These are phyloP conservation scores for Embiotoca jacksoni DNA, from an alignment of 2,113 vertebrate species.

Conservation along the genomic window DNA sequence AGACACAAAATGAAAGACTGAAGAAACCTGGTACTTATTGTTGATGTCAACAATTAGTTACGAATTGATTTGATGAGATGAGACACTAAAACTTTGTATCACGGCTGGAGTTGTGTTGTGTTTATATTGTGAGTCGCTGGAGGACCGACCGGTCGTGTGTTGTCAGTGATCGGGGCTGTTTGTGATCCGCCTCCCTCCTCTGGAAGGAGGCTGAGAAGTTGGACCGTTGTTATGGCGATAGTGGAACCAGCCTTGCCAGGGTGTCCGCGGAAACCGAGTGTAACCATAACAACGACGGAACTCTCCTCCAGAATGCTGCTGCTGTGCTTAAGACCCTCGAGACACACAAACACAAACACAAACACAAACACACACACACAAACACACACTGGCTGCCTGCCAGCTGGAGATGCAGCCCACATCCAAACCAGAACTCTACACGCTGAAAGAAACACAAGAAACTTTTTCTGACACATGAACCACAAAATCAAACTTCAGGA, in stretches of 20 bases:
- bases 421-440: too few species aligned
- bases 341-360: constrained; percentile 13
- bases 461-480: constrained; percentile 23
- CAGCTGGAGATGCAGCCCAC: too few species aligned
- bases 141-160: not conserved
- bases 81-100: too few species aligned
- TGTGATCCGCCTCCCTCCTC: constrained; percentile 11
- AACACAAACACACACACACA: too few species aligned
- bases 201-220: constrained; percentile 53
- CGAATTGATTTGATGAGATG: too few species aligned
- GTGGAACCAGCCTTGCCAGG: constrained; percentile 52
- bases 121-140: too few species aligned
- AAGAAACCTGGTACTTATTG: too few species aligned
- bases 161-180: not conserved
- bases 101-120: too few species aligned
- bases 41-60: too few species aligned
- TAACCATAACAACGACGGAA: constrained; percentile 72
- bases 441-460: not conserved
- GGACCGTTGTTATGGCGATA: constrained; percentile 68
- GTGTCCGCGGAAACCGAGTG: constrained; percentile 55
- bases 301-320: constrained; percentile 60
- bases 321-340: not conserved
- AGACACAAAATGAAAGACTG: too few species aligned
- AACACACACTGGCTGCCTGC: too few species aligned
- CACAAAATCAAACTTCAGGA: constrained; percentile 26